phyloP scores from a whole-genome alignment of 2,797 vertebrate species.

The Ctenopoma multispine region DNA sequence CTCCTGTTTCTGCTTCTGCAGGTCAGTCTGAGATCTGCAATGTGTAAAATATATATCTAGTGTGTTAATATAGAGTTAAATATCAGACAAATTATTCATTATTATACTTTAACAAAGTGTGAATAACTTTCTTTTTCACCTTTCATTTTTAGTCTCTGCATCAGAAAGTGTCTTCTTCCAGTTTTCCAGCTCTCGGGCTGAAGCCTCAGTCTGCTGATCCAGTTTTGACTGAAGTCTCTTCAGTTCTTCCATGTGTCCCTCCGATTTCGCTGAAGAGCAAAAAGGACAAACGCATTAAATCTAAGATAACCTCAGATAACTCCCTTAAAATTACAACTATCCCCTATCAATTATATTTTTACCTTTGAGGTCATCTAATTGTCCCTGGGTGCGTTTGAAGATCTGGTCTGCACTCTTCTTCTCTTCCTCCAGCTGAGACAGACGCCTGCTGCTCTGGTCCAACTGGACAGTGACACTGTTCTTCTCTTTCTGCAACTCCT shows the following conservation, averaged over 20 bases:
- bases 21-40: conserved; percentile 78
- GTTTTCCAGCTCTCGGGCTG: conserved; percentile 78
- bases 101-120: background rate
- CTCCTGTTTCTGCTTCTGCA: conserved; percentile 86
- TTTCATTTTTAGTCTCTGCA: conserved; percentile 85
- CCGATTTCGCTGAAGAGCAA: conserved; percentile 84
- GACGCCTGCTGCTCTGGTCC: conserved; percentile 83
- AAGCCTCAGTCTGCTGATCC: conserved; percentile 81
- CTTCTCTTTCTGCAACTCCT: conserved; percentile 89
- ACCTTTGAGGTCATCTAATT: conserved; percentile 90
- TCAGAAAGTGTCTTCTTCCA: conserved; percentile 84
- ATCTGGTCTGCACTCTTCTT: conserved; percentile 80
- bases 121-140: conserved; percentile 39
- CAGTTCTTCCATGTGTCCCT: conserved; percentile 82
- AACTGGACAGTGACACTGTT: conserved; percentile 80
- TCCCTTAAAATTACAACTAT: background rate
- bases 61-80: too few species aligned
- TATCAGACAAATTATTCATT: background rate
- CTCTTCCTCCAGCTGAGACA: conserved; percentile 87
- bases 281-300: background rate
- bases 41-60: too few species aligned
- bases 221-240: conserved; percentile 86
- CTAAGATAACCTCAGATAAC: background rate
- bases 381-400: conserved; percentile 84
- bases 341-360: background rate